phyloP scores from a whole-genome alignment of 1,140 invertebrate genomes.

The Rhagoletis zephyria region DNA sequence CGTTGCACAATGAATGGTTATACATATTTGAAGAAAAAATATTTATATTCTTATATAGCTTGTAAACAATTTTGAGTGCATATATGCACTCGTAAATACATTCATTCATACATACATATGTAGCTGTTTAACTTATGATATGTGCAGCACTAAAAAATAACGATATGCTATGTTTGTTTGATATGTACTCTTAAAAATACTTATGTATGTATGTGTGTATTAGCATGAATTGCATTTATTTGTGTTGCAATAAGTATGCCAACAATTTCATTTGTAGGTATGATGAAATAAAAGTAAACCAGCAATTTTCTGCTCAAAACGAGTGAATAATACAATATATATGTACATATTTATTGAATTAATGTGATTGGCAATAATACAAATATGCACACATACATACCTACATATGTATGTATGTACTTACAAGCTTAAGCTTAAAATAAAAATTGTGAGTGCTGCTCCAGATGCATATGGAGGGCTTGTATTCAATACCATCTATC shows the following conservation, averaged over 20 bases:
- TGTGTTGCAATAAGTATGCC: neutral
- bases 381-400: neutral
- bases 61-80: neutral
- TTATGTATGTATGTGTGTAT: neutral
- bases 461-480: too few relatives aligned
- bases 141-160: neutral
- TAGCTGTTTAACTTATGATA: too few relatives aligned
- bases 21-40: neutral
- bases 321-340: neutral
- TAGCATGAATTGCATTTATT: neutral
- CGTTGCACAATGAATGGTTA: neutral
- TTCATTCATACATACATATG: too few relatives aligned
- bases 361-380: neutral
- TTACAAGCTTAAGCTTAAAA: too few relatives aligned
- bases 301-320: neutral
- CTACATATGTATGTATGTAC: too few relatives aligned
- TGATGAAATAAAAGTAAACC: conserved; percentile 11
- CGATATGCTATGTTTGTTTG: neutral
- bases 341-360: neutral
- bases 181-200: neutral
- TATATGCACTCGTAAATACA: too few relatives aligned
- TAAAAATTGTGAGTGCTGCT: too few relatives aligned
- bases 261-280: neutral
- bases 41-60: conserved; percentile 15
- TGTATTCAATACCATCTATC: too few relatives aligned